Evolutionary conservation across 2,113 vertebrate species (phyloP).

Genomic region (Hucho hucho): DNA sequence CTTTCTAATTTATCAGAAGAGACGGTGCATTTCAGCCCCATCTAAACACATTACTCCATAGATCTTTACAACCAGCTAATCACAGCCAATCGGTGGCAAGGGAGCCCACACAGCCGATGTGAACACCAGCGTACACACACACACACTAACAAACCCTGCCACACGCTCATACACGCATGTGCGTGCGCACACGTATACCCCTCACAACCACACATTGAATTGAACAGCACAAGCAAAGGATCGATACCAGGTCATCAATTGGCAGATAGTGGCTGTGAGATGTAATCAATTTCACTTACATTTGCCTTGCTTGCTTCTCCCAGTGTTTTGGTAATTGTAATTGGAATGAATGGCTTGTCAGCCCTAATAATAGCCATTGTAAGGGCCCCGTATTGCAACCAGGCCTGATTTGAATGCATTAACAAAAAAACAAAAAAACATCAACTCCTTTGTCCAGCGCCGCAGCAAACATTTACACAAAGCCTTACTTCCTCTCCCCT

Average conservation of each 20-base stretch:
- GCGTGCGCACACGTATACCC: conserved; percentile 12
- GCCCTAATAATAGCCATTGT: conserved; percentile 62
- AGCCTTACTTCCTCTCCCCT: conserved; percentile 10
- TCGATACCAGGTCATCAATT: conserved; percentile 52
- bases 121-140: background rate
- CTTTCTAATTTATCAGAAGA: conserved; percentile 54
- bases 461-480: conserved; percentile 17
- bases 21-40: conserved; percentile 50
- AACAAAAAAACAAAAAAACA: conserved; percentile 28
- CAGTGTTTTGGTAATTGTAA: conserved; percentile 62
- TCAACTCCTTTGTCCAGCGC: conserved; percentile 42
- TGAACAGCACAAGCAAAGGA: conserved; percentile 20
- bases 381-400: conserved; percentile 48
- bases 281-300: conserved; percentile 72
- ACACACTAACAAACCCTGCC: background rate
- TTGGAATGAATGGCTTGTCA: conserved; percentile 76
- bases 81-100: conserved; percentile 45
- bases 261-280: conserved; percentile 57
- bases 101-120: conserved; percentile 6
- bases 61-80: conserved; percentile 53
- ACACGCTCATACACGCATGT: background rate
- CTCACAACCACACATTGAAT: conserved; percentile 4
- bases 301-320: conserved; percentile 53
- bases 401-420: conserved; percentile 46
- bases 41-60: conserved; percentile 51